Evolutionary conservation across 1,140 invertebrate genomes (phyloP), one percentile per base, ranked within the genome.

Genomic region (Saccostrea glomerata): DNA sequence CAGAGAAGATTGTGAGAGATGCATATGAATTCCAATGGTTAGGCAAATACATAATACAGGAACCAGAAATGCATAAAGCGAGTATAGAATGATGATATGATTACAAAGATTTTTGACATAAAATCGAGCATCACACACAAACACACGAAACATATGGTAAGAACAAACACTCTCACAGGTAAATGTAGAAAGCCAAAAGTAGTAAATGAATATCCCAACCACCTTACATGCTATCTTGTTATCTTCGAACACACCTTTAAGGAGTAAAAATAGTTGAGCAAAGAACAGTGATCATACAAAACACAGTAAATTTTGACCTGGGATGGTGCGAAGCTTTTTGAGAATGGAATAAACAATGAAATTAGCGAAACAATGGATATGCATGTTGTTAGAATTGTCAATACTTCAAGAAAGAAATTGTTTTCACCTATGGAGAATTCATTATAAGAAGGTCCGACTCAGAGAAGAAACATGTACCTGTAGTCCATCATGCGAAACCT

Each of bases 81-180:
- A 60, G 23, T 60, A 63, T 7, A 25, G 4, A 0, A 77, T 36
- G 23, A 58, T 25, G 23, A 23, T 63, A 15, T 7, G 6, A n/a
- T 36, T 60, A 23, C 84, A 60, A 30, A 63, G 25, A 12, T 13
- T 15, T 60, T 36, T 63, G n/a, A n/a, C n/a, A 13, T 85, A 12
- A 85, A 40, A 56, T 36, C 15, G n/a, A 12, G 55, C 13, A 36
- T 63, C 25, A 12, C 47, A 56, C 6, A 36, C 47, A 60, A 85
- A 63, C 30, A 63, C 47, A 63, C 58, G 56, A 25, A 23, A 85
- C 84, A 85, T 85, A 30, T 85, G 84, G 30, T 63, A 60, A 63
- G 25, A 60, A 11, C 84, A 85, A 12, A 63, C 84, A 17, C 23
- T 54, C 20, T 25, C 23, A 60, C n/a, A 23, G 0, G 84, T 63